Percentiles rank a stretch among this genome's conserved stretches.
Evolutionary conservation across 2,888 invertebrate genomes (phyloP).

Genomic region (Euspilapteryx auroguttella): DNA sequence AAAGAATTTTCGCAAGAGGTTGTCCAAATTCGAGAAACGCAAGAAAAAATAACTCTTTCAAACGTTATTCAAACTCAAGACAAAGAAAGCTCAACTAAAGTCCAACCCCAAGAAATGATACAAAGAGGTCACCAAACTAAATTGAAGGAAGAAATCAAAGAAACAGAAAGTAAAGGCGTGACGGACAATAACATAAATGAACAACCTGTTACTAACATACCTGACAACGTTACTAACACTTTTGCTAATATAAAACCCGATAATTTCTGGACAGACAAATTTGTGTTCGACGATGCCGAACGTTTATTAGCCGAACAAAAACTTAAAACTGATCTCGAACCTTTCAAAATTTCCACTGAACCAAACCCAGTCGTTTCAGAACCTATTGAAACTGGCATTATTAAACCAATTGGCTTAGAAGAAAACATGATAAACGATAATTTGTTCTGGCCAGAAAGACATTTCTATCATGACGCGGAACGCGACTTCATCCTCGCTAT

Average conservation of each 20-base stretch:
- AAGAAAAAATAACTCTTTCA: neutral
- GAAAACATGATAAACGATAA: conserved; percentile 38
- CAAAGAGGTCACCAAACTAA: neutral
- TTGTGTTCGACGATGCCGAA: conserved; percentile 63
- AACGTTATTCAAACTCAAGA: too few relatives aligned
- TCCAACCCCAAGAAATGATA: neutral
- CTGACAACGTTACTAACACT: conserved; percentile 19
- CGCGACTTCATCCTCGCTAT: conserved; percentile 58
- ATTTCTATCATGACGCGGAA: conserved; percentile 68
- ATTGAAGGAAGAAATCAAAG: neutral
- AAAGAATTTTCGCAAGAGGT: too few relatives aligned
- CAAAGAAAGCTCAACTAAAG: neutral
- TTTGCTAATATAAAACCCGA: conserved; percentile 45
- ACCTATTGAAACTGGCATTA: conserved; percentile 2
- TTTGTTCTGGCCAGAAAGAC: conserved; percentile 65
- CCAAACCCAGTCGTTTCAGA: conserved; percentile 7
- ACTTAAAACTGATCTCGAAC: too few relatives aligned
- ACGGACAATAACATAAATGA: too few relatives aligned
- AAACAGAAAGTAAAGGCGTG: too few relatives aligned
- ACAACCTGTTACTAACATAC: neutral
- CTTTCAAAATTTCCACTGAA: too few relatives aligned
- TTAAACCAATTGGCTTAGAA: conserved; percentile 7
- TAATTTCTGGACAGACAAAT: conserved; percentile 64
- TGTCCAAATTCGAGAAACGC: too few relatives aligned
- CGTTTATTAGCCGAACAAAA: conserved; percentile 19